A percentile compares a stretch with the other conserved stretches of the same genome.
Evolutionary conservation across 1,140 invertebrate species (phyloP).

Genomic region (Metopolophium dirhodum): DNA sequence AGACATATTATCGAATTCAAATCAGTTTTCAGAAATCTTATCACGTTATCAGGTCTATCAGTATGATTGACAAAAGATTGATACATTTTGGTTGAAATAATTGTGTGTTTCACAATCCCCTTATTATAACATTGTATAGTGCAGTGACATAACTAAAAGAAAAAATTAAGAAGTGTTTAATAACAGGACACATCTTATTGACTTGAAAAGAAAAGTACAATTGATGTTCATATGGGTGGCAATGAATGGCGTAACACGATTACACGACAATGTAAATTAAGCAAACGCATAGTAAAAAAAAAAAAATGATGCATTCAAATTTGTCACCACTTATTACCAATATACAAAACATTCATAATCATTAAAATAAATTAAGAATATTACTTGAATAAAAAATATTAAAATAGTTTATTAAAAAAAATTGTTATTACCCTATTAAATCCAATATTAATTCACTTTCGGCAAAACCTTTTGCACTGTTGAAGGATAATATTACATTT

Average conservation of each 20-base stretch:
- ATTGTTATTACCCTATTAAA: not conserved
- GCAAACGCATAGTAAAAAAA: too few relatives aligned
- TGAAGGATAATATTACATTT: conserved; percentile 16
- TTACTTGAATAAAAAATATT: not conserved
- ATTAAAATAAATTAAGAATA: not conserved
- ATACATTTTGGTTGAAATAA: too few relatives aligned
- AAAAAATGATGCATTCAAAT: too few relatives aligned
- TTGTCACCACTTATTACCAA: too few relatives aligned
- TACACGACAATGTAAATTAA: not conserved
- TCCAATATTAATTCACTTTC: conserved; percentile 8
- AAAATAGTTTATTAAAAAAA: not conserved
- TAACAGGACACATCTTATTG: not conserved
- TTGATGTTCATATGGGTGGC: not conserved
- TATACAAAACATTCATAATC: not conserved
- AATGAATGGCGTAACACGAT: not conserved
- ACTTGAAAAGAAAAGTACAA: not conserved
- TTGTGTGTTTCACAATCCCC: too few relatives aligned
- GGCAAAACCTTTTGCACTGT: conserved; percentile 28
- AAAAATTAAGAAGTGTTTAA: not conserved
- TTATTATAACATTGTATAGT: too few relatives aligned
- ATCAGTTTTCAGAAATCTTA: too few relatives aligned
- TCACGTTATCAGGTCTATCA: too few relatives aligned
- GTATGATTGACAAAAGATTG: too few relatives aligned
- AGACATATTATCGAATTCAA: too few relatives aligned
- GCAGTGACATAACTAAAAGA: too few relatives aligned